Evolutionary conservation across 2,113 vertebrate species (phyloP), one percentile per base, ranked within the genome.

Genomic region (Romanogobio albipinnatus): DNA sequence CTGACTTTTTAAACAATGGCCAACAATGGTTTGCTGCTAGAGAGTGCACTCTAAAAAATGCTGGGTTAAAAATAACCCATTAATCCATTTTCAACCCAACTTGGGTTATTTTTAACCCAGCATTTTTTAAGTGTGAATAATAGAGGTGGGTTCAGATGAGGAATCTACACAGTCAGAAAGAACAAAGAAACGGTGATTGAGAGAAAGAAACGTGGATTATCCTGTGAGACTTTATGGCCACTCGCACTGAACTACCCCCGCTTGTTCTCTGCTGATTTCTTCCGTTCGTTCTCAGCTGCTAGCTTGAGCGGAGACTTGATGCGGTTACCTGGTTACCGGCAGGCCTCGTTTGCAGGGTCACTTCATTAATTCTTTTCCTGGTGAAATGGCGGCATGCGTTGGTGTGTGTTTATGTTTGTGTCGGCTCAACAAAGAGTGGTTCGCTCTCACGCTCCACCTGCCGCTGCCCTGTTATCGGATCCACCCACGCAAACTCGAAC

Each of bases 71-170:
- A n/a, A n/a, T n/a, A n/a, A n/a, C n/a, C n/a, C n/a, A n/a, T n/a
- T n/a, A n/a, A n/a, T n/a, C n/a, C n/a, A n/a, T n/a, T n/a, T n/a
- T n/a, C n/a, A n/a, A 29, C 29, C 29, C 29, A 29, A 29, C 1
- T 29, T 29, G 29, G 29, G 29, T 29, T 29, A n/a, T n/a, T n/a
- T n/a, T n/a, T 29, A 29, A 29, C 29, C 29, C 29, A 29, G 29
- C 29, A 29, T 29, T 29, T 1, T 29, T 29, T 29, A 29, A 29
- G 29, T 29, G 2, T 90, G 91, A 93, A 93, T 94, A 93, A 94
- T 94, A 92, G 90, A 93, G 92, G 92, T 92, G 89, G 91, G 91
- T 92, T 91, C 92, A 89, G 91, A 90, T 90, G 90, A 86, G 91
- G 92, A 88, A 91, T 90, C 91, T 90, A 91, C 89, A 78, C 86